Percentiles rank a stretch among this genome's conserved stretches.
phyloP scores from a whole-genome alignment of 2,888 invertebrate species.

The Nemapogon koenigi region DNA sequence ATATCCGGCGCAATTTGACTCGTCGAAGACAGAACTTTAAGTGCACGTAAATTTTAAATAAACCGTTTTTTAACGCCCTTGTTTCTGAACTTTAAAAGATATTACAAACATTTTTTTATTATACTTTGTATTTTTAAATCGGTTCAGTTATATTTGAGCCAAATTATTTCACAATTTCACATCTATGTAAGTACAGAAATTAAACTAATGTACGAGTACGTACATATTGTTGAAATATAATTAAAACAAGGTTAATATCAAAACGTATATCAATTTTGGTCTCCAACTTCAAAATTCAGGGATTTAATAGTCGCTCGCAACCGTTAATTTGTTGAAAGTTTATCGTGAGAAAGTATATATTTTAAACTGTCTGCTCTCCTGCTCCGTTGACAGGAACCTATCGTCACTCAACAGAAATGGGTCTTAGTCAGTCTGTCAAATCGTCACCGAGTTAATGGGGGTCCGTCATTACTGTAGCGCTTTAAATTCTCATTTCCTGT shows the following conservation, averaged over 20 bases:
- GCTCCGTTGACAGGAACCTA: constrained; percentile 19
- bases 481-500: constrained; percentile 52
- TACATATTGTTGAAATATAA: no score
- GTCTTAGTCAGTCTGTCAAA: constrained; percentile 37
- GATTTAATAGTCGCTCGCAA: no score
- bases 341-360: constrained; percentile 35
- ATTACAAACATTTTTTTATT: no score
- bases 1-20: constrained; percentile 47
- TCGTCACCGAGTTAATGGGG: constrained; percentile 54
- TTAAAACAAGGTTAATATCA: no score
- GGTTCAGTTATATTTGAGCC: no score
- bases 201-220: no score
- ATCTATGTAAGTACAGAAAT: no score
- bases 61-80: constrained; percentile 33
- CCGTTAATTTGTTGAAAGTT: constrained; percentile 33
- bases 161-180: no score
- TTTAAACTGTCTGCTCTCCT: background rate
- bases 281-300: no score
- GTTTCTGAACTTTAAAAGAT: no score
- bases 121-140: no score
- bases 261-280: no score
- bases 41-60: constrained; percentile 30
- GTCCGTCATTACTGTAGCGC: constrained; percentile 48
- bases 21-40: constrained; percentile 34
- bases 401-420: constrained; percentile 26